Evolutionary conservation across 2,888 invertebrate species (phyloP).

Genomic region (Lithodes maja): DNA sequence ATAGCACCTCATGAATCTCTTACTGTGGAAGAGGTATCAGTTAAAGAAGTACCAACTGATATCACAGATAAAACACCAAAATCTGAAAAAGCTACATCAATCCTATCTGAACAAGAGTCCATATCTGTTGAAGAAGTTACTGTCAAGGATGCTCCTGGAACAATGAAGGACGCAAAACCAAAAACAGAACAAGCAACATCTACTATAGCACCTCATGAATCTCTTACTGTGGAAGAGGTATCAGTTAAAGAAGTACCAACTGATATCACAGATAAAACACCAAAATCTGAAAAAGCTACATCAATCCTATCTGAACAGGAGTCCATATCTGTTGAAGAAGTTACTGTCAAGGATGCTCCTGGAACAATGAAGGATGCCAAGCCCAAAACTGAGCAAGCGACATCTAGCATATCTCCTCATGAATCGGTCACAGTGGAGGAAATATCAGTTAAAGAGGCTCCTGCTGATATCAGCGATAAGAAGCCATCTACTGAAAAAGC

Average conservation of each 20-base stretch:
- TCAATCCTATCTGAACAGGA: conserved; percentile 50
- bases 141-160: conserved; percentile 35
- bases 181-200: conserved; percentile 69
- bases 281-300: conserved; percentile 44
- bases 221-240: conserved; percentile 69
- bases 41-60: conserved; percentile 41
- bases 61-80: conserved; percentile 42
- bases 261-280: conserved; percentile 26
- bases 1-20: conserved; percentile 48
- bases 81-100: conserved; percentile 46
- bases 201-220: conserved; percentile 55
- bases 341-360: conserved; percentile 73
- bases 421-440: conserved; percentile 57
- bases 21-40: conserved; percentile 44
- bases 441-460: conserved; percentile 46
- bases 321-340: conserved; percentile 73
- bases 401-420: conserved; percentile 45
- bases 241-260: conserved; percentile 57
- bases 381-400: conserved; percentile 59
- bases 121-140: conserved; percentile 42
- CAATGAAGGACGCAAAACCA: conserved; percentile 43
- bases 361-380: conserved; percentile 72
- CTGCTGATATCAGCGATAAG: conserved; percentile 48
- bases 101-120: conserved; percentile 53
- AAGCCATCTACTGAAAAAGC: conserved; percentile 34